Base-by-base conservation (phyloP, 2,797 vertebrate genomes). In the Channallabes apus region DNA sequence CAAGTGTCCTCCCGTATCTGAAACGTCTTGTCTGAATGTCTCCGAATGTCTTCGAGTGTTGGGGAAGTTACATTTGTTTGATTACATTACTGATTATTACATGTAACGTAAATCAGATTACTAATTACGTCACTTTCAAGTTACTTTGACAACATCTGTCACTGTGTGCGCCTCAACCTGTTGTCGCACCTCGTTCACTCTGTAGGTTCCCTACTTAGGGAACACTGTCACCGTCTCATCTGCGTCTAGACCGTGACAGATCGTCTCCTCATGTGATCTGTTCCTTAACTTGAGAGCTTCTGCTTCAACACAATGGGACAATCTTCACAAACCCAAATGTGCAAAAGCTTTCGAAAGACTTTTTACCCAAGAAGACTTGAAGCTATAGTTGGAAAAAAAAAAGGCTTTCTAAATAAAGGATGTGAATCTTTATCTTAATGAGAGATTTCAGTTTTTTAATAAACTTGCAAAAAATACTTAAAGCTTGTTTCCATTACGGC, bases 401-500 rank as follows among this genome's bases (percentile, higher is more conserved):
- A 11, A n/a, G 38, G 22, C 32, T 62, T 32, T n/a, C 58, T 59
- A 18, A 78, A 78, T 78, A 24, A 22, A 22, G 20, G 54, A 20
- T 35, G 27, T 4, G 35, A 41, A 38, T 79, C 76, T 2, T 79
- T n/a, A 27, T 62, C 35, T 9, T 12, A 22, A 7, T 12, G 18
- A 59, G 29, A 77, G n/a, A 76, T 56, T 73, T 54, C 41, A 27
- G 71, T n/a, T 73, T 73, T 72, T n/a, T 72, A 75, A 29, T 75
- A 54, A 75, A 54, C 18, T 75, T 54, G 46, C 46, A 54, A 54
- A 56, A 35, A 41, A 7, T 9, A 27, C 73, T 32, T 29, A 5
- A 56, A 29, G 27, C 46, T 27, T 71, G 35, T 71, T 78, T 78
- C 56, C 58, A 38, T 78, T 17, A n/a, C 15, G 18, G 22, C 54